Conservation (phyloP, 2,113 vertebrate genomes). For the Microtus richardsoni region DNA sequence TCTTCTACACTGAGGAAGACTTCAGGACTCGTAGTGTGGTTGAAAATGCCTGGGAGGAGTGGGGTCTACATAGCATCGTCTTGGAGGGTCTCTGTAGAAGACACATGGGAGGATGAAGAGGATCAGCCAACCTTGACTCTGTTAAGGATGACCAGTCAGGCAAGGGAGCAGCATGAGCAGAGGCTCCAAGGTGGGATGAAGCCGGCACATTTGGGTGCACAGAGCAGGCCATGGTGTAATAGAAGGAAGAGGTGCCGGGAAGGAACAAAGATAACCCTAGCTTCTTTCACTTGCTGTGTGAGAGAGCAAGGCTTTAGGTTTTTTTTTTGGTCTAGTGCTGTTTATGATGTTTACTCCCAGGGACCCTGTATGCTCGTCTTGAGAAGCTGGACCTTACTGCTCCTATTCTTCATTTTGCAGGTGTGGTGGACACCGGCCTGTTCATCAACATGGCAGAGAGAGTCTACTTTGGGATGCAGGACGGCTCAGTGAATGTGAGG, state of each 20-base stretch:
- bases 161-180: background rate
- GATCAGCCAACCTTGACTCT: background rate
- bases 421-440: conserved; percentile 97
- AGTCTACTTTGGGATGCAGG: conserved; percentile 98
- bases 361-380: no score
- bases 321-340: background rate
- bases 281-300: background rate
- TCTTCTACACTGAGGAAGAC: background rate
- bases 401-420: conserved; percentile 78
- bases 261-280: background rate
- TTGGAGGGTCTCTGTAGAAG: background rate
- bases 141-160: background rate
- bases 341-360: background rate
- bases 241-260: background rate
- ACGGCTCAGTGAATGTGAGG: conserved; percentile 91
- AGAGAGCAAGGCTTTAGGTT: background rate
- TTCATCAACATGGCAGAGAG: conserved; percentile 96
- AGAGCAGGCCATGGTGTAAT: background rate
- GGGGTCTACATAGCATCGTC: background rate
- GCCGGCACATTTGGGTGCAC: background rate
- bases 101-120: background rate
- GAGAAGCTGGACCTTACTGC: background rate
- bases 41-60: background rate
- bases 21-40: background rate
- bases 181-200: background rate